phyloP scores from a whole-genome alignment of 2,888 invertebrate genomes.

The Labia minor region DNA sequence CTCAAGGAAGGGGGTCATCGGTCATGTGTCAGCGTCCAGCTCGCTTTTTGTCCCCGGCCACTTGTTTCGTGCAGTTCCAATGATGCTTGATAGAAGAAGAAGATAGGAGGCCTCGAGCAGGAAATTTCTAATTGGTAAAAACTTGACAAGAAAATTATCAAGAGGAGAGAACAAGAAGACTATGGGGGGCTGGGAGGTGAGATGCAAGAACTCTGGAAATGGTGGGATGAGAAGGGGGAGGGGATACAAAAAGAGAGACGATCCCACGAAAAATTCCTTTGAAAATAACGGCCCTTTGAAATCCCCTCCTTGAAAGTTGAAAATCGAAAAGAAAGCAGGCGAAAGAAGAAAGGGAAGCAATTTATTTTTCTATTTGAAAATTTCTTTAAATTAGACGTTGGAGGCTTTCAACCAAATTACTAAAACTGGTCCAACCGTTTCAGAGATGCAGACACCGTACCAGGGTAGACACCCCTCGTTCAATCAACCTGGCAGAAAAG shows the following conservation, averaged over 20 bases:
- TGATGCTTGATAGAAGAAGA: neutral
- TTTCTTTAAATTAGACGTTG: too few species aligned
- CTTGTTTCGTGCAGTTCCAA: neutral
- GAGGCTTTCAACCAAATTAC: too few species aligned
- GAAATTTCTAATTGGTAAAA: conserved; percentile 13
- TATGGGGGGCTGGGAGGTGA: too few species aligned
- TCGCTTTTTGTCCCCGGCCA: neutral
- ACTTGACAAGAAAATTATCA: conserved; percentile 13
- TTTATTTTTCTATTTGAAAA: neutral
- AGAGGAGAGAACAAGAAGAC: neutral
- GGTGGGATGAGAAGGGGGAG: too few species aligned
- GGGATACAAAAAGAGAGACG: neutral
- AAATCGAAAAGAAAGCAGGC: neutral
- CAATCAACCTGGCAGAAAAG: too few species aligned
- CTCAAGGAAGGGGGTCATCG: neutral
- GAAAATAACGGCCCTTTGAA: neutral
- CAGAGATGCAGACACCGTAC: too few species aligned
- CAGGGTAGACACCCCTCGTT: too few species aligned
- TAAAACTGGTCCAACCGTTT: too few species aligned
- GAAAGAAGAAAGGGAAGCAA: neutral
- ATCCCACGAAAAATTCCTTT: neutral
- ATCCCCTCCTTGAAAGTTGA: neutral
- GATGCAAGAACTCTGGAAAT: too few species aligned
- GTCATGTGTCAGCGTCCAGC: neutral
- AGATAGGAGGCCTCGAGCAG: neutral